A percentile compares a stretch with the other conserved stretches of the same genome.
Evolutionary conservation across 2,113 vertebrate genomes (phyloP).

Genomic region (Platycercus adscitus): DNA sequence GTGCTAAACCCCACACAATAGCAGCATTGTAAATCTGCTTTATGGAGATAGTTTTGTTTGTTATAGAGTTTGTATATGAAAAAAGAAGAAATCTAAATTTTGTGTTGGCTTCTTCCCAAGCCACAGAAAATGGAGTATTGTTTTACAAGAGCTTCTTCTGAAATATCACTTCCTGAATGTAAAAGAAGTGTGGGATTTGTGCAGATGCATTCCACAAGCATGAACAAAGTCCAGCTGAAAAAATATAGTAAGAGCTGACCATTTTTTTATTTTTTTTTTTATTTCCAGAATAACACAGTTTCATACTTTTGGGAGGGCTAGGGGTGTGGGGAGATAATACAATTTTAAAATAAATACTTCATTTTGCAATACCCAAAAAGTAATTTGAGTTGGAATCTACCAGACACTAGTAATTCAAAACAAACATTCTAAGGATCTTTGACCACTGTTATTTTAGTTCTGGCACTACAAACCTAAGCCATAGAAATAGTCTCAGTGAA

Average conservation of each 20-base stretch:
- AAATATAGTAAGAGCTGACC: conserved; percentile 4
- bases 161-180: conserved; percentile 61
- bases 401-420: conserved; percentile 13
- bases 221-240: conserved; percentile 48
- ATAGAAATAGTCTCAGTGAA: conserved; percentile 13
- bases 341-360: conserved; percentile 7
- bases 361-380: conserved; percentile 17
- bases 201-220: conserved; percentile 25
- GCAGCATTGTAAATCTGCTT: conserved; percentile 58
- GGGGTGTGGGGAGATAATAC: not conserved
- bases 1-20: conserved; percentile 58
- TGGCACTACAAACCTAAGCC: not conserved
- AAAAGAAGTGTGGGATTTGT: conserved; percentile 9
- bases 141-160: conserved; percentile 63
- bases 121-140: conserved; percentile 65
- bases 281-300: not conserved
- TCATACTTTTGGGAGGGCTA: not conserved
- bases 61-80: conserved; percentile 50
- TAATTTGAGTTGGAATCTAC: conserved; percentile 24
- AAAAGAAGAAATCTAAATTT: conserved; percentile 69
- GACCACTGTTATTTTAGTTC: conserved; percentile 18
- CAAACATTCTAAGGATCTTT: conserved; percentile 38
- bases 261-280: not conserved
- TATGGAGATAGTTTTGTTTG: conserved; percentile 67
- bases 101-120: conserved; percentile 64